Evolutionary conservation across 2,113 vertebrate species (phyloP).

Genomic region (Seriola quinqueradiata): DNA sequence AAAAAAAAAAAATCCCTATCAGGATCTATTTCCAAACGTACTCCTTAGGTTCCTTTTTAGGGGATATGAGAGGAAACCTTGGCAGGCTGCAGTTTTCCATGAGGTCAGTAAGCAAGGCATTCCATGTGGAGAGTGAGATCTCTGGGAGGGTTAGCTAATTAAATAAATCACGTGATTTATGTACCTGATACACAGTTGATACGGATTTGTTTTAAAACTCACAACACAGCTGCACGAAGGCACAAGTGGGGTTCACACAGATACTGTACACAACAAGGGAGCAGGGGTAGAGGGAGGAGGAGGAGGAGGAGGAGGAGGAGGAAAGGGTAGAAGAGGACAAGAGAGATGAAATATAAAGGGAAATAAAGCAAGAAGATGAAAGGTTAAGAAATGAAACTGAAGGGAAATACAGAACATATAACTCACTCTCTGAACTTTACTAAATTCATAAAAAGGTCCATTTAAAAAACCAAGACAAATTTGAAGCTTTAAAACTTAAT

Average conservation of each 20-base stretch:
- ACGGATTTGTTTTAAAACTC: conserved; percentile 52
- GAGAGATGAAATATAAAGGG: conserved; percentile 25
- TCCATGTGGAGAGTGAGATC: conserved; percentile 77
- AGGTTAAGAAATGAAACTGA: conserved; percentile 20
- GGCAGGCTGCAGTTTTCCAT: conserved; percentile 82
- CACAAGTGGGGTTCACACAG: conserved; percentile 20
- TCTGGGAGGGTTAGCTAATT: conserved; percentile 70
- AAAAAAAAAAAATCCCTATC: conserved; percentile 54
- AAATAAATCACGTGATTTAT: conserved; percentile 80
- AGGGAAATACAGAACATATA: neutral
- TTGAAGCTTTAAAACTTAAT: conserved; percentile 38
- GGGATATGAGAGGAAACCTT: conserved; percentile 80
- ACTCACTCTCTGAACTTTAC: neutral
- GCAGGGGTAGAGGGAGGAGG: neutral
- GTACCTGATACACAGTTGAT: conserved; percentile 73
- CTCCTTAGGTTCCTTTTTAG: conserved; percentile 82
- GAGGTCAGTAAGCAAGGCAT: conserved; percentile 79
- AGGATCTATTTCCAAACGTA: conserved; percentile 67
- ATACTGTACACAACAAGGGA: conserved; percentile 31
- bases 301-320: neutral
- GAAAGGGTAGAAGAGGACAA: conserved; percentile 13
- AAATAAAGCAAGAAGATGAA: conserved; percentile 21
- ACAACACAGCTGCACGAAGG: conserved; percentile 55
- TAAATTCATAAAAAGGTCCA: conserved; percentile 1
- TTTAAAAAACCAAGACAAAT: neutral